phyloP scores from a whole-genome alignment of 1,140 invertebrate genomes.

The Apolygus lucorum region DNA sequence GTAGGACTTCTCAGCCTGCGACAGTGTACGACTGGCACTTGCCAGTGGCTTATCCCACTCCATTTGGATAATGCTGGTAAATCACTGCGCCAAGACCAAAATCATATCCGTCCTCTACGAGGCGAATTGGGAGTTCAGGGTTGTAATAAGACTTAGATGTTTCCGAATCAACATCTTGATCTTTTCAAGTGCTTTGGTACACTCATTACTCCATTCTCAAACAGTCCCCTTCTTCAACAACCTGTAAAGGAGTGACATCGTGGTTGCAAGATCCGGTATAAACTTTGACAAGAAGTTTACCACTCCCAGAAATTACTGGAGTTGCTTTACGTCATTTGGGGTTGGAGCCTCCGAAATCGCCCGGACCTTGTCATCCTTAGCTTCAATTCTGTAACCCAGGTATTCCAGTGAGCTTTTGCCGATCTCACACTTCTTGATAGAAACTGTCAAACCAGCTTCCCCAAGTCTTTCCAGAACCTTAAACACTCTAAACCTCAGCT shows the following conservation, averaged over 20 bases:
- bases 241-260: not conserved
- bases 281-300: no score
- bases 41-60: slow-evolving; percentile 2
- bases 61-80: no score
- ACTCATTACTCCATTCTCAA: not conserved
- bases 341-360: no score
- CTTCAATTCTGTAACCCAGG: not conserved
- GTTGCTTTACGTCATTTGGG: no score
- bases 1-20: no score
- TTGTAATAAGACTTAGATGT: not conserved
- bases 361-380: not conserved
- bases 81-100: no score
- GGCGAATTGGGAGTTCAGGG: no score
- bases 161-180: not conserved
- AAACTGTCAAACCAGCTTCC: not conserved
- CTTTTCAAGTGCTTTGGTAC: no score
- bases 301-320: no score
- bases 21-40: no score
- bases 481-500: no score
- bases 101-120: no score
- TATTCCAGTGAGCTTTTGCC: not conserved
- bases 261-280: not conserved
- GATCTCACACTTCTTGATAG: not conserved
- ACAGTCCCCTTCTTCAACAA: not conserved
- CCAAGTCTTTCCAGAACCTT: not conserved